Conservation (phyloP, 2,888 invertebrate genomes). For the Lasius platythorax region DNA sequence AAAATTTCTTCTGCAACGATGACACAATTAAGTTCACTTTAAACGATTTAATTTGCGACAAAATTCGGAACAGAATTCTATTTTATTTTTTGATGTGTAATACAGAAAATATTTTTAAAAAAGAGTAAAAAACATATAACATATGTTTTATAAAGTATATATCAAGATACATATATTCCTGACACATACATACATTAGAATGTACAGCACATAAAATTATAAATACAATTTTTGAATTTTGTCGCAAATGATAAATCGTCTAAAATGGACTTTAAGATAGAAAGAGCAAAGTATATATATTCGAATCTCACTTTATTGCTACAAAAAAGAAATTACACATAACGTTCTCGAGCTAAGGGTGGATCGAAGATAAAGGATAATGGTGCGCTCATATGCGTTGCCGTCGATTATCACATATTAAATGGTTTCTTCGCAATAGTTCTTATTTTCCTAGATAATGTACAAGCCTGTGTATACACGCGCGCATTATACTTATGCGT, state of each 20-base stretch:
- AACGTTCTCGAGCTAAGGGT: constrained; percentile 69
- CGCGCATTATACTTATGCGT: constrained; percentile 3
- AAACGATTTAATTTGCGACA: background rate
- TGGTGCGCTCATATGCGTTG: constrained; percentile 79
- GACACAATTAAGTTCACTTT: background rate
- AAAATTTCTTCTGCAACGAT: background rate
- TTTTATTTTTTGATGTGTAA: background rate
- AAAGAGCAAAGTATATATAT: constrained; percentile 42
- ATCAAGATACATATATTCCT: too few species aligned
- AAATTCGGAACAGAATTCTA: background rate
- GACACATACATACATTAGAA: too few species aligned
- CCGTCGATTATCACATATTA: constrained; percentile 82
- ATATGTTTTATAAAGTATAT: background rate
- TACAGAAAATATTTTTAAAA: background rate
- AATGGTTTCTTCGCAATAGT: constrained; percentile 67
- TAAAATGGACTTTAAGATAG: background rate
- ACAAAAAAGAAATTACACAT: constrained; percentile 80
- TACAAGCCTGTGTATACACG: constrained; percentile 63
- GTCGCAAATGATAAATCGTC: background rate
- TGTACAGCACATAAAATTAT: too few species aligned
- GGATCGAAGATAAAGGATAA: constrained; percentile 78
- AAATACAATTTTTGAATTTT: background rate
- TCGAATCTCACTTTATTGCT: constrained; percentile 80
- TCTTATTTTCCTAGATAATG: constrained; percentile 63
- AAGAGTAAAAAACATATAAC: background rate